Conservation (phyloP, 1,140 invertebrate species). For the Platyscapa corneri region DNA sequence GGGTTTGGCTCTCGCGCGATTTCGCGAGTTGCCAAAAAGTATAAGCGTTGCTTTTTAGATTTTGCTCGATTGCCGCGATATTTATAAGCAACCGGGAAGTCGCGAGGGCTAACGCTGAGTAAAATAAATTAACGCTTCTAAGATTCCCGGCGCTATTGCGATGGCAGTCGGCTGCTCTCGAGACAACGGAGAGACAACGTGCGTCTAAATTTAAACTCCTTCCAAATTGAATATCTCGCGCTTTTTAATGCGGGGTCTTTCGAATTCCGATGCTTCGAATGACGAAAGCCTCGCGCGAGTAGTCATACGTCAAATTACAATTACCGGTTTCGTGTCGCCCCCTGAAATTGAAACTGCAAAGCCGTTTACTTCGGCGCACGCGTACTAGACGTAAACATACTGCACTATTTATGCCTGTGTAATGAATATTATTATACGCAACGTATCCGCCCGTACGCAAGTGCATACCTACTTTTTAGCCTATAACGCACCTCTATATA, state of each 20-base stretch:
- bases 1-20: conserved; percentile 35
- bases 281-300: background rate
- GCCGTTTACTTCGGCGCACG: background rate
- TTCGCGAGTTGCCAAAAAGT: conserved; percentile 19
- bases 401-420: background rate
- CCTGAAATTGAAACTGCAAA: background rate
- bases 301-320: background rate
- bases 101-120: background rate
- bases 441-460: background rate
- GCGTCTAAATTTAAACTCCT: background rate
- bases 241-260: background rate
- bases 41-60: conserved; percentile 13
- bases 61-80: conserved; percentile 2
- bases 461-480: background rate
- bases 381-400: background rate
- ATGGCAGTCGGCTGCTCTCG: background rate
- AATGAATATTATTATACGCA: background rate
- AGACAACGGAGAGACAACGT: background rate
- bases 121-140: background rate
- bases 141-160: background rate
- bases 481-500: background rate
- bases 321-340: too few relatives aligned
- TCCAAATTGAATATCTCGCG: background rate
- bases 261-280: background rate
- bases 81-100: conserved; percentile 14